Evolutionary conservation across 2,888 invertebrate genomes (phyloP).

Genomic region (Charanyca ferruginea): DNA sequence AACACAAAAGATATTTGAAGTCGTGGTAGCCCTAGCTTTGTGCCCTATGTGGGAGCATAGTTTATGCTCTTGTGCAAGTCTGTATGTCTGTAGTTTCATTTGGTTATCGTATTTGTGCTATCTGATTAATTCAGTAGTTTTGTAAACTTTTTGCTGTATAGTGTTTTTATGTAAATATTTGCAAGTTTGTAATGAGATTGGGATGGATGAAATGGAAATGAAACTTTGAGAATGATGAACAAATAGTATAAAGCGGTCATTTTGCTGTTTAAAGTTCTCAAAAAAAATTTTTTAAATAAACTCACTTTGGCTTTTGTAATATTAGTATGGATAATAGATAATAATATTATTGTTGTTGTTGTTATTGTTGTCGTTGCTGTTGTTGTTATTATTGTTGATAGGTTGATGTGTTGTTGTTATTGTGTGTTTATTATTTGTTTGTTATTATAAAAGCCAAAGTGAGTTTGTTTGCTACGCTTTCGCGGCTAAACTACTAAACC

Average conservation of each 20-base stretch:
- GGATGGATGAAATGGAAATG: conserved; percentile 13
- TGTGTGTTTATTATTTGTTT: no score
- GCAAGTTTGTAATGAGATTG: conserved; percentile 36
- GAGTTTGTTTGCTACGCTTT: no score
- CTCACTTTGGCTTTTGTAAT: no score
- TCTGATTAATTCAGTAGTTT: conserved; percentile 64
- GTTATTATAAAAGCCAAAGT: no score
- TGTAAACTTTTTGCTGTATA: conserved; percentile 46
- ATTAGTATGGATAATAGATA: no score
- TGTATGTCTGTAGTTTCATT: conserved; percentile 62
- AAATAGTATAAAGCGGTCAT: background rate
- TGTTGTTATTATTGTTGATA: no score
- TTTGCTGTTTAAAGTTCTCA: no score
- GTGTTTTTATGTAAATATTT: conserved; percentile 42
- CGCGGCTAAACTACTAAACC: no score
- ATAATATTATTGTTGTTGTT: no score
- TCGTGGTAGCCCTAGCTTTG: conserved; percentile 28
- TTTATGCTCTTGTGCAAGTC: conserved; percentile 57
- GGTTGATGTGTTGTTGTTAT: no score
- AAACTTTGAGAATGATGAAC: conserved; percentile 7
- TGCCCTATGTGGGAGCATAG: conserved; percentile 48
- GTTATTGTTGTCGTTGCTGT: no score
- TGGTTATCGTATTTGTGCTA: conserved; percentile 61
- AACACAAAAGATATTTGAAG: background rate
- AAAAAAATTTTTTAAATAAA: no score